phyloP scores from a whole-genome alignment of 1,140 invertebrate genomes.

The Aphelinus certus region DNA sequence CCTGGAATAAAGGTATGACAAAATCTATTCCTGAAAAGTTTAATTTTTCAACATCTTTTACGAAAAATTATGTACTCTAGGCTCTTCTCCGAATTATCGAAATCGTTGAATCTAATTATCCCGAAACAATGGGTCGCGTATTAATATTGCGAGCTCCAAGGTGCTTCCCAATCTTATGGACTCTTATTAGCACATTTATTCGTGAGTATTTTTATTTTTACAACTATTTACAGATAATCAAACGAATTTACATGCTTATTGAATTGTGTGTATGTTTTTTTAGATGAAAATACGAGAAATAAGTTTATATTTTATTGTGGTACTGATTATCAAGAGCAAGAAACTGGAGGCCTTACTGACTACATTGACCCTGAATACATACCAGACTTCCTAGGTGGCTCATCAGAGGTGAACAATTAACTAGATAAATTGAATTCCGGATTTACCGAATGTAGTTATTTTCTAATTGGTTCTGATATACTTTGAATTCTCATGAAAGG shows the following conservation, averaged over 20 bases:
- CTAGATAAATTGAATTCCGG: too few relatives aligned
- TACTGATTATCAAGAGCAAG: slow-evolving; percentile 81
- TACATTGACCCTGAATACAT: slow-evolving; percentile 88
- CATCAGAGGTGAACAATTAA: slow-evolving; percentile 77
- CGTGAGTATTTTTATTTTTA: slow-evolving; percentile 62
- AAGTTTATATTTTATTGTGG: slow-evolving; percentile 95
- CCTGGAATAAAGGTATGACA: slow-evolving; percentile 80
- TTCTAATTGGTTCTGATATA: too few relatives aligned
- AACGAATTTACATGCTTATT: not conserved
- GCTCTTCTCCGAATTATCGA: slow-evolving; percentile 93
- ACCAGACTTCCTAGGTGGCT: slow-evolving; percentile 91
- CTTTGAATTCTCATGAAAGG: too few relatives aligned
- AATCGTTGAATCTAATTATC: slow-evolving; percentile 95
- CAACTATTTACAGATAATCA: not conserved
- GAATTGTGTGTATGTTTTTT: slow-evolving; percentile 46
- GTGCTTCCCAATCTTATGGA: slow-evolving; percentile 97
- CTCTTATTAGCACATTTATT: slow-evolving; percentile 95
- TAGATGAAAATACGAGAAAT: slow-evolving; percentile 92
- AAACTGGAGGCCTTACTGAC: slow-evolving; percentile 81
- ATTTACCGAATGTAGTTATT: too few relatives aligned
- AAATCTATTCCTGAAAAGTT: too few relatives aligned
- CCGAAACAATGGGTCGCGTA: slow-evolving; percentile 92
- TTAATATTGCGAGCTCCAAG: slow-evolving; percentile 88
- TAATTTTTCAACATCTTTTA: slow-evolving; percentile 12
- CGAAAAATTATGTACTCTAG: slow-evolving; percentile 47